These are phyloP conservation scores for Empidonax alnorum DNA, from an alignment of 2,113 vertebrate species.

Conservation along the genomic window DNA sequence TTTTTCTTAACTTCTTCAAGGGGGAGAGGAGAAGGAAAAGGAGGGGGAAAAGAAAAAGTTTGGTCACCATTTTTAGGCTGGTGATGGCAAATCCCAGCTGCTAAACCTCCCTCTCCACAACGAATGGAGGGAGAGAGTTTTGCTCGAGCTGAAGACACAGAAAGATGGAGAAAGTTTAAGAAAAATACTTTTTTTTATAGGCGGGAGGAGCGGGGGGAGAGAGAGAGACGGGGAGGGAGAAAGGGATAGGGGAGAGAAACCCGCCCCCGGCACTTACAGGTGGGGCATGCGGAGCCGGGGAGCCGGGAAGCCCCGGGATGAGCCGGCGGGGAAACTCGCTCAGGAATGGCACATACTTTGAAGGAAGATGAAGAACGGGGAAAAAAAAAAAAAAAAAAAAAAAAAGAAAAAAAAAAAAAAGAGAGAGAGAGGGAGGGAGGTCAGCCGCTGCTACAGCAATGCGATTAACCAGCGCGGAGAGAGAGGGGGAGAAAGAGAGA, in stretches of 20 bases:
- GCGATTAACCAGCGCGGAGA: constrained; percentile 78
- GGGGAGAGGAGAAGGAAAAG: neutral
- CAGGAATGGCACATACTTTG: constrained; percentile 81
- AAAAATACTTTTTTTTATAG: neutral
- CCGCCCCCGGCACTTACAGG: constrained; percentile 74
- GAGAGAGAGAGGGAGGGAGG: constrained; percentile 1
- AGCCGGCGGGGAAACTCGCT: constrained; percentile 76
- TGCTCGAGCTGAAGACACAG: constrained; percentile 62
- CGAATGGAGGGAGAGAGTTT: constrained; percentile 46
- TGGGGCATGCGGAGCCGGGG: constrained; percentile 74
- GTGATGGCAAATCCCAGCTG: constrained; percentile 74
- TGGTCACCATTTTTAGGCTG: constrained; percentile 83
- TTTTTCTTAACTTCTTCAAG: neutral
- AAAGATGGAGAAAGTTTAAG: constrained; percentile 58
- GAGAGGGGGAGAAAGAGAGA: constrained; percentile 34
- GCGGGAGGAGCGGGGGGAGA: rapidly evolving
- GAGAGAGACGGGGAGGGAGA: neutral
- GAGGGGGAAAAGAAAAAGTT: constrained; percentile 58
- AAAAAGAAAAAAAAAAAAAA: neutral
- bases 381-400: neutral
- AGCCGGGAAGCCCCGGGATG: constrained; percentile 70
- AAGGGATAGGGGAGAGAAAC: neutral
- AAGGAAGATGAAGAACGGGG: constrained; percentile 72
- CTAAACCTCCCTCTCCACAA: constrained; percentile 52
- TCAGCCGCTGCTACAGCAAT: constrained; percentile 79